Percentiles rank a stretch among this genome's conserved stretches.
Conservation (phyloP, 2,113 vertebrate genomes). For the Macheiramphus alcinus region DNA sequence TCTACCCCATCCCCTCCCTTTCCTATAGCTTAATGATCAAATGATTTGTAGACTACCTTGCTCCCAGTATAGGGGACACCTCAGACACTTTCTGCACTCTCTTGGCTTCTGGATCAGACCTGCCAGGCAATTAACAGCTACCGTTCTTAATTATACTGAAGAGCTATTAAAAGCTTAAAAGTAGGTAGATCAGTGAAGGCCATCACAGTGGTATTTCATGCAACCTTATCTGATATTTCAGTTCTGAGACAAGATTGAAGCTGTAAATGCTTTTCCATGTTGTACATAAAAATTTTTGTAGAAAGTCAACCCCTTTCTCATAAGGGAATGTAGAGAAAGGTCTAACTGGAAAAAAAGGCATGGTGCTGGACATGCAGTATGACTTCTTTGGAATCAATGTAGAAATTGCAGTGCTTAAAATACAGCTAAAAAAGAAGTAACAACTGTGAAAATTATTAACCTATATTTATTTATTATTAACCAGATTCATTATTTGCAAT, state of each 20-base stretch:
- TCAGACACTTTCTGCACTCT: neutral
- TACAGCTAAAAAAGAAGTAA: neutral
- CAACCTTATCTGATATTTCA: neutral
- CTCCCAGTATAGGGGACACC: neutral
- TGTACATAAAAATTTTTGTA: neutral
- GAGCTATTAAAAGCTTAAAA: neutral
- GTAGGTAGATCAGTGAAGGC: neutral
- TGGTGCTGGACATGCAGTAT: neutral
- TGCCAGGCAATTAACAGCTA: neutral
- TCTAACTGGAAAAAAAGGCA: neutral
- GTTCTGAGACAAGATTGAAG: neutral
- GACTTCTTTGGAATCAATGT: neutral
- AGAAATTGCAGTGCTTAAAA: neutral
- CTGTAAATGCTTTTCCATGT: neutral
- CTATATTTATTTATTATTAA: neutral
- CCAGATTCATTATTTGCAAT: neutral
- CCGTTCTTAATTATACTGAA: neutral
- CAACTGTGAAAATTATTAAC: neutral
- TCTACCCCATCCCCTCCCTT: neutral
- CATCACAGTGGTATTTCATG: neutral
- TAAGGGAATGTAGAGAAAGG: neutral
- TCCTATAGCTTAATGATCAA: neutral
- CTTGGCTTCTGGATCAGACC: neutral
- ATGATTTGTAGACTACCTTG: neutral
- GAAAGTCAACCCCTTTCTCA: neutral